Percentiles rank a stretch among this genome's conserved stretches.
These are phyloP conservation scores for Melanerpes formicivorus DNA, from an alignment of 2,113 vertebrate genomes.

Conservation along the genomic window DNA sequence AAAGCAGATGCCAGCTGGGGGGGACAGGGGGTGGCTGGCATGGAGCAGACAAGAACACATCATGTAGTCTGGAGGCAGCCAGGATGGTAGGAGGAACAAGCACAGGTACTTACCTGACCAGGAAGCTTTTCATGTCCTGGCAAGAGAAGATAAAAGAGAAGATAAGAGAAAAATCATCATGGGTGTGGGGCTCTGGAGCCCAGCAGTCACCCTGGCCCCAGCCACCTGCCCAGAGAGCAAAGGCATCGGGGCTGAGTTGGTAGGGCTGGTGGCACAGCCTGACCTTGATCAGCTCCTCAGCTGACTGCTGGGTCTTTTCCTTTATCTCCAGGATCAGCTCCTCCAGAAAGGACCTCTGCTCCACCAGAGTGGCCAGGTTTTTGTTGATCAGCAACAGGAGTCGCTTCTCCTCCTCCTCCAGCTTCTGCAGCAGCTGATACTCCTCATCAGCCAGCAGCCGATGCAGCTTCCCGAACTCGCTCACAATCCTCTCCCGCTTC, in stretches of 20 bases:
- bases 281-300: conserved; percentile 44
- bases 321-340: conserved; percentile 51
- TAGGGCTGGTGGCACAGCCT: background rate
- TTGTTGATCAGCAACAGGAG: conserved; percentile 53
- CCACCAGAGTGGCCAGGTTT: conserved; percentile 20
- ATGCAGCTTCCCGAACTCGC: conserved; percentile 54
- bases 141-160: conserved; percentile 2
- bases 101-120: background rate
- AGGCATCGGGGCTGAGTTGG: background rate
- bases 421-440: conserved; percentile 53
- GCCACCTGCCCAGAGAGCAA: background rate
- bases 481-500: conserved; percentile 45
- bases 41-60: background rate
- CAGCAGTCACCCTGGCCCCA: background rate
- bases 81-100: background rate
- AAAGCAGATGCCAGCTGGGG: background rate
- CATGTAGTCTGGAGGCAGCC: background rate
- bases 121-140: conserved; percentile 48
- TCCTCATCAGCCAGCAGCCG: conserved; percentile 48
- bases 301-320: conserved; percentile 25
- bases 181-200: background rate
- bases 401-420: conserved; percentile 57
- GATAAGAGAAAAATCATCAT: background rate
- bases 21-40: background rate
- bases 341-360: conserved; percentile 41